Evolutionary conservation across 1,140 invertebrate species (phyloP), one percentile per base, ranked within the genome.

Genomic region (Panonychus citri): DNA sequence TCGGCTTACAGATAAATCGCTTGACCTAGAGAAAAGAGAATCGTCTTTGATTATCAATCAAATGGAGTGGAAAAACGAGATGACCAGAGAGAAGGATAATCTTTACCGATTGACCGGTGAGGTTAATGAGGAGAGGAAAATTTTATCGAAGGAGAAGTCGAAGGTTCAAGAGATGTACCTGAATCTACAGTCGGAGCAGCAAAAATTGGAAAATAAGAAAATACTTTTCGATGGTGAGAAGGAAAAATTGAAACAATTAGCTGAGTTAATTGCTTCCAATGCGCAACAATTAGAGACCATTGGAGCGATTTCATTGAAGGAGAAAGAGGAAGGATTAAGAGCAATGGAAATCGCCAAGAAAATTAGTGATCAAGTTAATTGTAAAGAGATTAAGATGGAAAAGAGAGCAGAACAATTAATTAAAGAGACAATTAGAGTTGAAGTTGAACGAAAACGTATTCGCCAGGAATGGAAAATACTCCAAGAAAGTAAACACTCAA

Each of bases 261-360:
- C 56, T 3, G 19, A 21, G 13, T 17, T 15, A 40, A 34, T 60
- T 28, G 49, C 27, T 5, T 12, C 55, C 28, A 26, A 55, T 10
- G 52, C 55, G 1, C 30, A 57, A 25, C 55, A 60, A 37, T 40
- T 60, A 27, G 59, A 60, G 51, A 53, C 21, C 24, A 26, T 57
- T 12, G 42, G 55, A 15, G n/a, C 58, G 37, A 49, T 57, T 21
- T 56, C 48, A n/a, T 17, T 50, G 17, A 53, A 60, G 15, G 59
- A 60, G 13, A 57, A 55, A 53, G 10, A 30, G n/a, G 55, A 60
- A 19, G 56, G 42, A 10, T 0, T 39, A 12, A 37, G 21, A 19
- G 51, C 53, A n/a, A 26, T 55, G 27, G 52, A 60, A 46, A 49
- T 39, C 12, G 48, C 49, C 1, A 55, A 57, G 12, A 19, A n/a